phyloP scores from a whole-genome alignment of 2,797 vertebrate genomes.

The Salarias fasciatus region DNA sequence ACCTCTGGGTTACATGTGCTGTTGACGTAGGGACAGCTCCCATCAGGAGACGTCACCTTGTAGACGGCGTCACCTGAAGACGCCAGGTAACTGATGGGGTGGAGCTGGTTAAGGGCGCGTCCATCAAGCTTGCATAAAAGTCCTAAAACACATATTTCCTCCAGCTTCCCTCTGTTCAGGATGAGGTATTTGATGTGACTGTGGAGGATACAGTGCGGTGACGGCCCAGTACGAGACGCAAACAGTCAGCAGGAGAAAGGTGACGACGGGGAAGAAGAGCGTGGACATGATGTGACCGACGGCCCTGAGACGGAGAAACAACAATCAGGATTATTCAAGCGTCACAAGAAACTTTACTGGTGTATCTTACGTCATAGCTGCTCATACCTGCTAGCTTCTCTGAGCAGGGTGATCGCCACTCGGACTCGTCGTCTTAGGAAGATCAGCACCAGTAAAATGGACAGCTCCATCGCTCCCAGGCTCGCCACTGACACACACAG shows the following conservation, averaged over 20 bases:
- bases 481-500: conserved; percentile 80
- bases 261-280: conserved; percentile 88
- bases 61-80: conserved; percentile 91
- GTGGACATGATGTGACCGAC: conserved; percentile 89
- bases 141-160: too few relatives aligned
- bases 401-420: conserved; percentile 87
- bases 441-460: conserved; percentile 86
- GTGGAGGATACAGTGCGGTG: conserved; percentile 92
- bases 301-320: conserved; percentile 79
- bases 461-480: conserved; percentile 82
- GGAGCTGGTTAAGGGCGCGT: conserved; percentile 41
- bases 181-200: too few relatives aligned
- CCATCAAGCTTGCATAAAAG: neutral
- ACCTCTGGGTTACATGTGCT: conserved; percentile 87
- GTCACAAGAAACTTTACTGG: too few relatives aligned
- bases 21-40: conserved; percentile 85
- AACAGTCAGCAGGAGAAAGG: conserved; percentile 87
- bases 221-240: conserved; percentile 91
- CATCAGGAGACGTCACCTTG: conserved; percentile 86
- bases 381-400: conserved; percentile 92
- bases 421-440: conserved; percentile 87
- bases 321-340: neutral
- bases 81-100: conserved; percentile 84
- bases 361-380: too few relatives aligned
- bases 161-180: too few relatives aligned